Evolutionary conservation across 2,113 vertebrate genomes (phyloP), one percentile per base, ranked within the genome.

Genomic region (Catagonus wagneri): DNA sequence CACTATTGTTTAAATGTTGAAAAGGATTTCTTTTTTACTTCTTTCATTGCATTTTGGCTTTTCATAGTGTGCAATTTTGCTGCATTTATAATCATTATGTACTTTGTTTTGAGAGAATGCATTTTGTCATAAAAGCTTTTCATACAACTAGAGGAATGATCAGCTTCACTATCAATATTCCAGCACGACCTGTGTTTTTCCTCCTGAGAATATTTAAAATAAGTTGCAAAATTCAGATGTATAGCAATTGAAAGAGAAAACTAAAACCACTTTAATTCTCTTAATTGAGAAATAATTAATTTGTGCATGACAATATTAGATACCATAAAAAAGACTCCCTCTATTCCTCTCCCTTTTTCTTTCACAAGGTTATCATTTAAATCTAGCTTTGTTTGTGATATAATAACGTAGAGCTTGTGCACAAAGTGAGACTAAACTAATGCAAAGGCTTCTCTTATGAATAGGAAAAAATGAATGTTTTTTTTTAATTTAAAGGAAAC

Each of bases 401-500:
- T 92, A 84, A 72, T 72, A 96, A 80, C 14, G 65, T 15, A 86
- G 27, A 25, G 14, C 14, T 68, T 34, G 23, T 69, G 66, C 19
- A n/a, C 92, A 54, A 86, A 97, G 97, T 17, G 44, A 39, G 86
- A 32, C 60, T 79, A 72, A 79, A 50, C 69, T 81, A 86, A 71
- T 27, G n/a, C 72, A 96, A 96, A 88, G 96, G 75, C 72, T 61
- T 89, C 96, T 79, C 71, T 93, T 76, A 17, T 90, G 90, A 65
- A 63, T 89, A 95, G 95, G 94, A 96, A 90, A 90, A 97, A 90
- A 95, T 58, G 74, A 71, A 83, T 89, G 58, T 17, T 63, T 97
- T 98, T 97, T 95, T 93, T 96, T 69, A 98, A 97, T 92, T 83
- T 86, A 96, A 98, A 98, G 92, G 1, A 95, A 97, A 76, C 80